phyloP scores from a whole-genome alignment of 2,797 vertebrate species.

The Premnoplex brunnescens region DNA sequence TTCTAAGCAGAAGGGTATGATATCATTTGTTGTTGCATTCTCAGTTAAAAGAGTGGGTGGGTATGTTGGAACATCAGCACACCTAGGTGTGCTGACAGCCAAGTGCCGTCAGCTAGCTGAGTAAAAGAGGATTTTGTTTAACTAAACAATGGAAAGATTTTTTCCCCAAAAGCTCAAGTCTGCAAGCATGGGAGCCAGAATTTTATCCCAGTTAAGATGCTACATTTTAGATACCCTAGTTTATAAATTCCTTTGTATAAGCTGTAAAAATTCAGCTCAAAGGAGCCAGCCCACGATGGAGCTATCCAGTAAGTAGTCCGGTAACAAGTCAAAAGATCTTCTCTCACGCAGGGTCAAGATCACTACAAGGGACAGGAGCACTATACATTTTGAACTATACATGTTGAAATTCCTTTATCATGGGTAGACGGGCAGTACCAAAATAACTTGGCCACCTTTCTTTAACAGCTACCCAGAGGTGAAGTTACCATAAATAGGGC shows the following conservation, averaged over 20 bases:
- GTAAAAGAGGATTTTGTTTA: background rate
- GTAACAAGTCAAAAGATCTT: background rate
- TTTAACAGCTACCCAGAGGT: background rate
- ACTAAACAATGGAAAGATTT: background rate
- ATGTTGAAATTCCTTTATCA: background rate
- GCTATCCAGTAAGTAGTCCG: background rate
- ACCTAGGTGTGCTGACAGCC: conserved; percentile 16
- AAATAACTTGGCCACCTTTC: background rate
- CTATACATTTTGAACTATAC: background rate
- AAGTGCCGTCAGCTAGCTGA: conserved; percentile 13
- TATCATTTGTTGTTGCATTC: conserved; percentile 27
- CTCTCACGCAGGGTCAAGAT: background rate
- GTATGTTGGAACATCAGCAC: conserved; percentile 11
- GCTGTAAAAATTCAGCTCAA: background rate
- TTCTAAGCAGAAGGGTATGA: conserved; percentile 1
- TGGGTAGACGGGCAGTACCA: background rate
- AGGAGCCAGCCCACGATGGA: background rate
- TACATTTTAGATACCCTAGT: background rate
- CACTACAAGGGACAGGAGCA: background rate
- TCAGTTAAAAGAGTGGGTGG: conserved; percentile 21
- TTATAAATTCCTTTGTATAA: background rate
- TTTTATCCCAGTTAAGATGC: background rate
- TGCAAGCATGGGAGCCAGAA: background rate
- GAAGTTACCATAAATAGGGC: background rate
- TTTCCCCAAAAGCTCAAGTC: background rate